Evolutionary conservation across 2,113 vertebrate genomes (phyloP).

Genomic region (Chaetops frenatus): DNA sequence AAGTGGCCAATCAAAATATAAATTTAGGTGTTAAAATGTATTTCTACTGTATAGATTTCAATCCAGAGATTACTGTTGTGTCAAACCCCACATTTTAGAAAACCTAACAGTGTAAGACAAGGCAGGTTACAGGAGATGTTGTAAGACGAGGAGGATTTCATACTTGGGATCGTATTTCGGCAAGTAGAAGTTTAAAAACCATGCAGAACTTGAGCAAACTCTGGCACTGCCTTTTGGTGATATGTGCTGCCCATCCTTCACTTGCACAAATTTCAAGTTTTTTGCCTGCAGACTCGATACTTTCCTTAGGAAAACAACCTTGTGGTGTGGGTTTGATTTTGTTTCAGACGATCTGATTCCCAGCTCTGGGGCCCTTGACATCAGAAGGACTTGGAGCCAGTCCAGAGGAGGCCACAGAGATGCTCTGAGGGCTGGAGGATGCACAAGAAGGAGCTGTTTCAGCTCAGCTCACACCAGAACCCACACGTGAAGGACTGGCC

Average conservation of each 20-base stretch:
- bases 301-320: neutral
- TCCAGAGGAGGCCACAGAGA: neutral
- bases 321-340: neutral
- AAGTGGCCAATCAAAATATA: neutral
- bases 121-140: neutral
- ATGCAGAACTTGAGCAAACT: neutral
- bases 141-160: neutral
- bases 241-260: neutral
- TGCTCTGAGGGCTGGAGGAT: neutral
- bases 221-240: neutral
- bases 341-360: neutral
- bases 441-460: neutral
- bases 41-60: neutral
- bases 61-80: neutral
- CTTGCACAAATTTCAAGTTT: neutral
- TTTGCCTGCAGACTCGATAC: neutral
- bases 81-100: neutral
- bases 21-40: neutral
- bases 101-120: neutral
- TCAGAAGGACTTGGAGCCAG: neutral
- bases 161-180: neutral
- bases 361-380: fast-evolving
- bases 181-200: neutral
- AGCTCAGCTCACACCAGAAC: neutral
- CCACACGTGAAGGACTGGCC: neutral